Percentiles rank a stretch among this genome's conserved stretches.
Conservation (phyloP, 2,797 vertebrate species). For the Galago senegalensis region DNA sequence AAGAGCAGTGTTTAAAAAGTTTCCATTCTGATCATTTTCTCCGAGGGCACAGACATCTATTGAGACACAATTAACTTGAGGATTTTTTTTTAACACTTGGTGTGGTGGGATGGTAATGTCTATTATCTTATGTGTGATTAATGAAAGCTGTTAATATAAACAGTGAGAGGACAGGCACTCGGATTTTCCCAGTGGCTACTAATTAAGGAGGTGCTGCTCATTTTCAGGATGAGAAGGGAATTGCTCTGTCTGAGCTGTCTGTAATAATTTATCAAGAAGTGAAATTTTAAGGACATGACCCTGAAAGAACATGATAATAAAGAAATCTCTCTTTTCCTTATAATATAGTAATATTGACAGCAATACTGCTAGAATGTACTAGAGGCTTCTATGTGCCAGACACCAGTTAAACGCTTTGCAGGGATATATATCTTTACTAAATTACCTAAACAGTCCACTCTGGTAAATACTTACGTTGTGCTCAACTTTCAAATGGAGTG, state of each 20-base stretch:
- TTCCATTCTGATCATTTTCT: slow-evolving; percentile 52
- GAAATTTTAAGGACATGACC: slow-evolving; percentile 64
- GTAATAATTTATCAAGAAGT: slow-evolving; percentile 62
- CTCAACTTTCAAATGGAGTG: background rate
- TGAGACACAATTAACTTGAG: slow-evolving; percentile 51
- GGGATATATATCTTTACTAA: background rate
- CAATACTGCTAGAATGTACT: background rate
- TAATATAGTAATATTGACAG: no score
- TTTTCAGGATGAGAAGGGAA: slow-evolving; percentile 43
- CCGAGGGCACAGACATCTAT: background rate
- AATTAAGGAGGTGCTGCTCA: slow-evolving; percentile 77
- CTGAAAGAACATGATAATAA: slow-evolving; percentile 16
- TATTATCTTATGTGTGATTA: slow-evolving; percentile 68
- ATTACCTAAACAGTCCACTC: background rate
- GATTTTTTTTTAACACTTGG: slow-evolving; percentile 6
- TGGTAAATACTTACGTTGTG: background rate
- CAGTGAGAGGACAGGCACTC: slow-evolving; percentile 64
- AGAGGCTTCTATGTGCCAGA: background rate
- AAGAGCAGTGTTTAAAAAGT: background rate
- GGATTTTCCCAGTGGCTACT: slow-evolving; percentile 64
- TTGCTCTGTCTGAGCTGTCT: slow-evolving; percentile 53
- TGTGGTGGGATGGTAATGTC: background rate
- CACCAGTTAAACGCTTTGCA: background rate
- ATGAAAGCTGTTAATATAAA: slow-evolving; percentile 79
- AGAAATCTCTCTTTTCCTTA: background rate